These are phyloP conservation scores for Sapajus apella DNA, from an alignment of 2,113 vertebrate species.

Conservation along the genomic window DNA sequence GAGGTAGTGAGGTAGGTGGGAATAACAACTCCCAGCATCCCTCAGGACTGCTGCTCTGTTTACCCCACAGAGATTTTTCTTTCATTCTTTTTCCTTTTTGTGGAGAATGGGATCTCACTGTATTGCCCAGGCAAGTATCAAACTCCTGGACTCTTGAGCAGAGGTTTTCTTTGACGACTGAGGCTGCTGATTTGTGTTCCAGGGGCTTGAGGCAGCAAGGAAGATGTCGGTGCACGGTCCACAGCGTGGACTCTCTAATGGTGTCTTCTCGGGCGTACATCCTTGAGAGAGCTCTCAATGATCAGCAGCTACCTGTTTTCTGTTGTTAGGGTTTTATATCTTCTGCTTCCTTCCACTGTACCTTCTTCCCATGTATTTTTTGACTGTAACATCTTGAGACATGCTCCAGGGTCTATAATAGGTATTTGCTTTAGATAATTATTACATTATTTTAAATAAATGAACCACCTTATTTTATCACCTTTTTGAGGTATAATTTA, in stretches of 20 bases:
- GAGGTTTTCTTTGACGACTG: background rate
- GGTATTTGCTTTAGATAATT: background rate
- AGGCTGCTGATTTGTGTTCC: background rate
- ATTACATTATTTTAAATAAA: background rate
- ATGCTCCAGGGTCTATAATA: no score
- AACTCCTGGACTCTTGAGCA: no score
- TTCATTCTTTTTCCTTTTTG: no score
- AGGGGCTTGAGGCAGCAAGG: background rate
- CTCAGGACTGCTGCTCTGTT: background rate
- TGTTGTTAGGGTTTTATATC: background rate
- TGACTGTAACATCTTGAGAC: background rate
- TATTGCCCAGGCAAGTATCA: no score
- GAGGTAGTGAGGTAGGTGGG: background rate
- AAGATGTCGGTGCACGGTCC: accelerated
- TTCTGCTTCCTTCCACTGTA: background rate
- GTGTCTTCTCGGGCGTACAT: accelerated
- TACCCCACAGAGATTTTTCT: no score
- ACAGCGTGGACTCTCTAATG: accelerated
- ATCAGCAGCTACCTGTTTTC: background rate
- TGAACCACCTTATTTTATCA: background rate
- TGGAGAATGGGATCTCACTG: no score
- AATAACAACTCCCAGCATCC: background rate
- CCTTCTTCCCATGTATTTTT: background rate
- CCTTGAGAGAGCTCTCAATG: background rate
- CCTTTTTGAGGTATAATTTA: background rate